A percentile compares a stretch with the other conserved stretches of the same genome.
Evolutionary conservation across 2,797 vertebrate genomes (phyloP).

Genomic region (Hipposideros larvatus): DNA sequence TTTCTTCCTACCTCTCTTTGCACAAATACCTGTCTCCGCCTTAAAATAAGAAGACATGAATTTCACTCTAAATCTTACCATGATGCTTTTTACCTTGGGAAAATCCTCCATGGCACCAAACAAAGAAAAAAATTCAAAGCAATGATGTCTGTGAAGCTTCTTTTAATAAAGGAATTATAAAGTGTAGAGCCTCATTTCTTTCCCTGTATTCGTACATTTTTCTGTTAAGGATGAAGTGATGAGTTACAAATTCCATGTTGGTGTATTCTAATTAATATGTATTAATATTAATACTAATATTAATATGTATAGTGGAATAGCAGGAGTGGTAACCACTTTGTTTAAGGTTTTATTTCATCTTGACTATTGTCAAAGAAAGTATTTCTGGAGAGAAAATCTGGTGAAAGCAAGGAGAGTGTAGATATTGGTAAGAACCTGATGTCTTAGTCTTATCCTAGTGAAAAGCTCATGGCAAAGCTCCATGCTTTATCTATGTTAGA

Average conservation of each 20-base stretch:
- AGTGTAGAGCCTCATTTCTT: not conserved
- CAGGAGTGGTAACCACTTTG: not conserved
- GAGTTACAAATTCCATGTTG: not conserved
- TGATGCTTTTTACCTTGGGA: not conserved
- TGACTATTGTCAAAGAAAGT: not conserved
- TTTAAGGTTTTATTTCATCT: not conserved
- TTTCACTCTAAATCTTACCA: slow-evolving; percentile 35
- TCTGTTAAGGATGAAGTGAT: slow-evolving; percentile 19
- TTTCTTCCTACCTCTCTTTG: not conserved
- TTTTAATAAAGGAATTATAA: slow-evolving; percentile 60
- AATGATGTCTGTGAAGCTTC: slow-evolving; percentile 16
- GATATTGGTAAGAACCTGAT: not conserved
- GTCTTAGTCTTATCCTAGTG: not conserved
- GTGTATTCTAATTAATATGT: not conserved
- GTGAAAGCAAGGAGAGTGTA: not conserved
- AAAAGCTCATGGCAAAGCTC: not conserved
- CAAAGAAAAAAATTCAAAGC: not conserved
- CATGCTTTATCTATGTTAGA: not conserved
- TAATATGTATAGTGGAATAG: not conserved
- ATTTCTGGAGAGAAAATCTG: slow-evolving; percentile 3
- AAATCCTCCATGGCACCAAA: not conserved
- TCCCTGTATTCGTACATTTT: slow-evolving; percentile 20
- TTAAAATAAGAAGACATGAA: not conserved
- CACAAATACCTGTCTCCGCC: not conserved
- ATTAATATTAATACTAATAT: not conserved